Conservation (phyloP, 2,888 invertebrate species). For the Melipona bicolor region DNA sequence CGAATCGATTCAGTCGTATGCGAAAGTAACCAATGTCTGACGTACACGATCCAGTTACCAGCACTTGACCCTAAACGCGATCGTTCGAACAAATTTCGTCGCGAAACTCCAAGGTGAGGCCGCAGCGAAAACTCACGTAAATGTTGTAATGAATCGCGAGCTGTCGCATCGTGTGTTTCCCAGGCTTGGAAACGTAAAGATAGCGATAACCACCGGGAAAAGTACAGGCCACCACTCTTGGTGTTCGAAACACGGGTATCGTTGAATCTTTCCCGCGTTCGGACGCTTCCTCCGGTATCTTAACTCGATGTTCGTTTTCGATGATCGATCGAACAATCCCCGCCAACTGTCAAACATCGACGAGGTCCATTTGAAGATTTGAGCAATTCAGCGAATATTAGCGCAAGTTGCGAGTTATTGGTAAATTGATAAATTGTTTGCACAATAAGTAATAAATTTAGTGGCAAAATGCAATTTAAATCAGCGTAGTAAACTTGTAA, state of each 20-base stretch:
- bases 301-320: slow-evolving; percentile 35
- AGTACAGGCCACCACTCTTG: slow-evolving; percentile 83
- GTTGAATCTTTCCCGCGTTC: slow-evolving; percentile 57
- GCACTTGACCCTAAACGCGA: slow-evolving; percentile 85
- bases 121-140: slow-evolving; percentile 61
- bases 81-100: background rate
- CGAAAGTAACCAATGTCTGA: slow-evolving; percentile 86
- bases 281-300: background rate
- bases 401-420: background rate
- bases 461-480: no score
- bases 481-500: no score
- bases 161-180: slow-evolving; percentile 85
- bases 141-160: slow-evolving; percentile 81
- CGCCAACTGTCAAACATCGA: slow-evolving; percentile 66
- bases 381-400: background rate
- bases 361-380: background rate
- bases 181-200: slow-evolving; percentile 86
- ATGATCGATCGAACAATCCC: slow-evolving; percentile 61
- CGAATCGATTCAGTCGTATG: slow-evolving; percentile 86
- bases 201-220: slow-evolving; percentile 88
- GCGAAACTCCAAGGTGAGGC: no score
- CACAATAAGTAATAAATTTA: no score
- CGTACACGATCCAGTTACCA: slow-evolving; percentile 86
- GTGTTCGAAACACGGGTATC: slow-evolving; percentile 81
- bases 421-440: background rate